Conservation (phyloP, 2,113 vertebrate species). For the Psilopogon haemacephalus region DNA sequence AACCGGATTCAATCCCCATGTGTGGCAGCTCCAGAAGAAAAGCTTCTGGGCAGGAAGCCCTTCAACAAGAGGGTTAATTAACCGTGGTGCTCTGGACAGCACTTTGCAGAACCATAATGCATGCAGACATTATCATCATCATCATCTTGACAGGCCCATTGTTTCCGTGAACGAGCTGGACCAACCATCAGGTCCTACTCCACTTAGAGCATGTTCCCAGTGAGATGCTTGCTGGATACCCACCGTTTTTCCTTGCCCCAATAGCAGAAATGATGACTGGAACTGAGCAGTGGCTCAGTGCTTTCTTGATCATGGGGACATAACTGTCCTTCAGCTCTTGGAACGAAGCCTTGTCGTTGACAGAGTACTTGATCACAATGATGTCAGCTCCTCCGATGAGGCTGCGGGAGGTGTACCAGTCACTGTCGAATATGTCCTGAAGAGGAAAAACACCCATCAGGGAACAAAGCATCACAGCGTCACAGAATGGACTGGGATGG, state of each 20-base stretch:
- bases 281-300: constrained; percentile 83
- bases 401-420: constrained; percentile 89
- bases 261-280: constrained; percentile 93
- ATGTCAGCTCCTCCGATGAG: constrained; percentile 91
- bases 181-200: not conserved
- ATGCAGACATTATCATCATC: not conserved
- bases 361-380: constrained; percentile 93
- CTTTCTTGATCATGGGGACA: constrained; percentile 89
- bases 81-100: not conserved
- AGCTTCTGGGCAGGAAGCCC: not conserved
- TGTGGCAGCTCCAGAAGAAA: not conserved
- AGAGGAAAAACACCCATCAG: constrained; percentile 25
- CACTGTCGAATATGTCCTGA: constrained; percentile 92
- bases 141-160: not conserved
- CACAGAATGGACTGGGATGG: no score
- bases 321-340: constrained; percentile 91
- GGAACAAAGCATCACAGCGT: not conserved
- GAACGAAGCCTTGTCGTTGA: constrained; percentile 92
- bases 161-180: not conserved
- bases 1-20: not conserved
- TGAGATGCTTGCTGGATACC: constrained; percentile 43
- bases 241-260: constrained; percentile 90
- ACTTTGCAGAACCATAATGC: not conserved
- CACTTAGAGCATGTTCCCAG: constrained; percentile 6
- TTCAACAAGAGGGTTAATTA: not conserved